phyloP scores from a whole-genome alignment of 2,888 invertebrate species.

The Adineta ricciae region DNA sequence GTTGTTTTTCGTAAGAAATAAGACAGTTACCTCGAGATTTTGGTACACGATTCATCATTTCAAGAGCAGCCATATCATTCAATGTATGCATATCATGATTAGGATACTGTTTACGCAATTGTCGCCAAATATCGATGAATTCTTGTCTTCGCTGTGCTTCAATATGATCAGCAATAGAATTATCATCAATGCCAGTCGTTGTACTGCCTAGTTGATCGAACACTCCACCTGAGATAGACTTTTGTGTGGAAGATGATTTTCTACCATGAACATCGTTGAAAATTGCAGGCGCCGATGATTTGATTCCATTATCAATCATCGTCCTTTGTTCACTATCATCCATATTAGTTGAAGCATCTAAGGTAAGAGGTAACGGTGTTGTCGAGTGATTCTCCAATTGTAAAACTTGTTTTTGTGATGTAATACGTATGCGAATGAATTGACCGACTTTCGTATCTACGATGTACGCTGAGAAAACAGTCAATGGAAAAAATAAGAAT shows the following conservation, averaged over 20 bases:
- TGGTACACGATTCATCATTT: conserved; percentile 77
- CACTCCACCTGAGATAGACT: conserved; percentile 36
- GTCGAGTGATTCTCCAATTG: conserved; percentile 17
- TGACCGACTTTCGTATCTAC: conserved; percentile 64
- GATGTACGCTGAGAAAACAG: conserved; percentile 87
- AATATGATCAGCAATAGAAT: conserved; percentile 43
- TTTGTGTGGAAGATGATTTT: conserved; percentile 41
- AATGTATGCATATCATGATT: conserved; percentile 77
- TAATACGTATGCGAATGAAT: conserved; percentile 42
- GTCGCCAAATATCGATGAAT: conserved; percentile 78
- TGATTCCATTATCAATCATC: background rate
- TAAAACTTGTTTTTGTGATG: conserved; percentile 22
- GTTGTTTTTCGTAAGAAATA: too few species aligned
- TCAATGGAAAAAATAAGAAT: conserved; percentile 87
- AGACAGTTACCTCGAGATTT: conserved; percentile 67
- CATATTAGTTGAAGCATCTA: background rate
- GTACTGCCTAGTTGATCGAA: conserved; percentile 38
- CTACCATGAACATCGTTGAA: conserved; percentile 36
- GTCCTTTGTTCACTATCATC: background rate
- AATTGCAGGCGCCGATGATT: background rate
- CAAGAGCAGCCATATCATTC: conserved; percentile 73
- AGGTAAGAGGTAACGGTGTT: background rate
- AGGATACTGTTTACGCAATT: conserved; percentile 79
- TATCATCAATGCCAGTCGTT: conserved; percentile 49
- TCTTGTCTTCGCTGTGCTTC: conserved; percentile 72